Base-by-base conservation (phyloP, 2,797 vertebrate genomes). In the Nothura maculosa region DNA sequence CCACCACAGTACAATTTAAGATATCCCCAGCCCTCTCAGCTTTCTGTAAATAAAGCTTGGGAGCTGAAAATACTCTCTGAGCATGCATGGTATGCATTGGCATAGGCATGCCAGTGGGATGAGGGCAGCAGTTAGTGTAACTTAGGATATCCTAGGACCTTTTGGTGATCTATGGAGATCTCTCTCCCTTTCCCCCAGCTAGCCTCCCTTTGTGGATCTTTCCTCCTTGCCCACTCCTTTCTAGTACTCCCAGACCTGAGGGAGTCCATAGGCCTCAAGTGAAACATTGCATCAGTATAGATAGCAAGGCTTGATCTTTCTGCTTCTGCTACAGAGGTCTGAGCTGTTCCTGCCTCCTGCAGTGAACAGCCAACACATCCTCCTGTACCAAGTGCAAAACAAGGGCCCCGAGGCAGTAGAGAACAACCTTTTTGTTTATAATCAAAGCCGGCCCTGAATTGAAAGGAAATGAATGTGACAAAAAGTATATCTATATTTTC, bases 41-140 rank as follows among this genome's bases (percentile, higher is more conserved):
- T 78, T 75, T 90, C 69, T 87, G 50, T 85, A 93, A 94, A 94
- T 76, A 95, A 87, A 85, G 73, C 21, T 68, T 32, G 34, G 40
- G 81, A 85, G 69, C 4, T 6, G 16, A 85, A 63, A 94, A 90
- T 75, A 76, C 94, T 89, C 55, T 96, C 92, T 79, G 22, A 60
- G 52, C 24, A 70, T 27, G 27, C 19, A 52, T 76, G 87, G 81
- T 1, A 1, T 78, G 19, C 69, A 83, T 55, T 92, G 91, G 47
- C 89, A 83, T 40, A 75, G 70, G 40, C 22, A 10, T 43, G 30
- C 27, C 73, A 81, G 47, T 25, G 60, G 55, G 34, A 55, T 55
- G 54, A 93, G 14, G 12, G n/a, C 66, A 78, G 24, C 1, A 0
- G 10, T 58, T 83, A 48, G 55, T 25, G 70, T 78, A 76, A 83